A percentile compares a stretch with the other conserved stretches of the same genome.
Conservation (phyloP, 2,888 invertebrate species). For the Hyles lineata region DNA sequence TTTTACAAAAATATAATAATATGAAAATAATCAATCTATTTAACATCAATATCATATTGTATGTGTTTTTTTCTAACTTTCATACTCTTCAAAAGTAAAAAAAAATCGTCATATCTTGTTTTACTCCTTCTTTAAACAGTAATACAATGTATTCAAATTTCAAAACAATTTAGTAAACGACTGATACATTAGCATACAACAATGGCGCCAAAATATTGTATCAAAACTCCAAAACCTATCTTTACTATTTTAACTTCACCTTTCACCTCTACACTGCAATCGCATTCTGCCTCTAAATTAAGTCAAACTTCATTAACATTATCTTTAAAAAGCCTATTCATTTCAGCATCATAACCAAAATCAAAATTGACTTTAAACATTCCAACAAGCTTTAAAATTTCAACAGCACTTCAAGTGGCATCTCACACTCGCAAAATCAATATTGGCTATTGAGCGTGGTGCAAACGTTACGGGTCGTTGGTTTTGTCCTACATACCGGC, state of each 20-base stretch:
- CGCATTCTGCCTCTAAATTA: not conserved
- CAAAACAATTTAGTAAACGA: not conserved
- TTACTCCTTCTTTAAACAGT: too few relatives aligned
- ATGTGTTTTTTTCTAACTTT: too few relatives aligned
- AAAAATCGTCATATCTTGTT: too few relatives aligned
- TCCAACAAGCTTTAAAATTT: not conserved
- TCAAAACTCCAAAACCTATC: not conserved
- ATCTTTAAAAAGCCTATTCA: not conserved
- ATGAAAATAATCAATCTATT: not conserved
- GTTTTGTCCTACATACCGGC: slow-evolving; percentile 58
- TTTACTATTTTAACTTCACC: not conserved
- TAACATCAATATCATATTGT: too few relatives aligned
- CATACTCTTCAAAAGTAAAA: too few relatives aligned
- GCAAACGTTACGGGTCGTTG: slow-evolving; percentile 60
- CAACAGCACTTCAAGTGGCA: slow-evolving; percentile 37
- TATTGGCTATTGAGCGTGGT: slow-evolving; percentile 56
- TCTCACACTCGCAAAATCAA: slow-evolving; percentile 60
- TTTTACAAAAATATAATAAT: too few relatives aligned
- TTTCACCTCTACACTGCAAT: not conserved
- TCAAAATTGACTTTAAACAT: not conserved
- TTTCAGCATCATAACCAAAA: not conserved
- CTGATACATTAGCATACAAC: not conserved
- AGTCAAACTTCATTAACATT: not conserved
- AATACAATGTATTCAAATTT: not conserved
- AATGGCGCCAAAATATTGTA: not conserved